Conservation (phyloP, 2,113 vertebrate species). For the Sisor rabdophorus region DNA sequence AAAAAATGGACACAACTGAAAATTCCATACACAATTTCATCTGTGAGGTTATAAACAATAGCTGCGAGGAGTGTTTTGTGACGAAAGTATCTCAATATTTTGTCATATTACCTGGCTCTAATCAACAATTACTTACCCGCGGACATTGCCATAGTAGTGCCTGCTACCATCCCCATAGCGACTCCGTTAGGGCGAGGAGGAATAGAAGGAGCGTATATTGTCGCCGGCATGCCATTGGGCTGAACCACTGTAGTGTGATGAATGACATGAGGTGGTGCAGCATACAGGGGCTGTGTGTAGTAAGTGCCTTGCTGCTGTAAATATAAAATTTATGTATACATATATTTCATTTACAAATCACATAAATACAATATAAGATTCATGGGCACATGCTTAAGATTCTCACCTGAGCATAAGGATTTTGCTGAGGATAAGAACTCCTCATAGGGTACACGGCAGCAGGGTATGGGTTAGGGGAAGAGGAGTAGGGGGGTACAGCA, state of each 20-base stretch:
- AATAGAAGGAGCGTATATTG: slow-evolving; percentile 87
- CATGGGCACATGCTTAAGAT: neutral
- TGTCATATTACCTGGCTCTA: neutral
- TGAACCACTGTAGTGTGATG: slow-evolving; percentile 99
- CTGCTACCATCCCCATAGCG: slow-evolving; percentile 96
- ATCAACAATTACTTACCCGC: slow-evolving; percentile 74
- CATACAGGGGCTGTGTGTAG: slow-evolving; percentile 95
- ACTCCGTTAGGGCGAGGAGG: slow-evolving; percentile 80
- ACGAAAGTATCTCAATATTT: neutral
- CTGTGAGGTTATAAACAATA: neutral
- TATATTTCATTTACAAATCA: no score
- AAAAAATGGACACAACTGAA: neutral
- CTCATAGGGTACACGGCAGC: slow-evolving; percentile 90
- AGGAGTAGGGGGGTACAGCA: slow-evolving; percentile 86
- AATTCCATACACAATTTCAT: neutral
- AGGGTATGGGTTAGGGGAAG: slow-evolving; percentile 88
- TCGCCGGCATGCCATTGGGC: slow-evolving; percentile 94
- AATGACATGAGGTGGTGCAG: slow-evolving; percentile 95
- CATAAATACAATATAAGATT: neutral
- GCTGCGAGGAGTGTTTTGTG: neutral
- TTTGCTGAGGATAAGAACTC: slow-evolving; percentile 96
- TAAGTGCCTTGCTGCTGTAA: slow-evolving; percentile 88
- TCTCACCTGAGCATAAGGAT: slow-evolving; percentile 89
- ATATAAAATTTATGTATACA: slow-evolving; percentile 30
- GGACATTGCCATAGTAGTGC: slow-evolving; percentile 99